phyloP scores from a whole-genome alignment of 2,113 vertebrate species.

The Telmatochromis sp. region DNA sequence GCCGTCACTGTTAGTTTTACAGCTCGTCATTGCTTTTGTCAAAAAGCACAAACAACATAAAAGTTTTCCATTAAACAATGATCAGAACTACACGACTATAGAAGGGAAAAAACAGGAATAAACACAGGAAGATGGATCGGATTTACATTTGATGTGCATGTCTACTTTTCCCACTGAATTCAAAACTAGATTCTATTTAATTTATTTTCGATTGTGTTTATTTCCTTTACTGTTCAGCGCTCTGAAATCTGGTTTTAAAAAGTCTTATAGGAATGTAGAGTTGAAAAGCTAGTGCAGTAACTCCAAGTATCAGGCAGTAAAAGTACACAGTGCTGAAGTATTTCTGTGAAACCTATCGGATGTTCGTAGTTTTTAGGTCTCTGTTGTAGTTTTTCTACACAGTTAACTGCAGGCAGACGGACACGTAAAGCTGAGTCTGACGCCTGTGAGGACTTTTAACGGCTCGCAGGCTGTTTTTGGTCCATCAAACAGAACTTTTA shows the following conservation, averaged over 20 bases:
- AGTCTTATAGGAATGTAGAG: neutral
- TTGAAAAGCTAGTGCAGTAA: neutral
- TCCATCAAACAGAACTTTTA: neutral
- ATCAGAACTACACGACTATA: neutral
- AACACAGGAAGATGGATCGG: neutral
- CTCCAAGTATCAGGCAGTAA: neutral
- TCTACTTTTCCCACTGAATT: neutral
- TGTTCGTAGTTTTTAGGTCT: neutral
- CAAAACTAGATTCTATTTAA: neutral
- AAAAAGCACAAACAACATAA: neutral
- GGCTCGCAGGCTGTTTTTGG: neutral
- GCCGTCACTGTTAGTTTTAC: neutral
- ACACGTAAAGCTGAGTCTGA: neutral
- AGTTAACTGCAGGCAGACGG: neutral
- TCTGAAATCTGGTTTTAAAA: neutral
- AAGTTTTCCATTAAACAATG: neutral
- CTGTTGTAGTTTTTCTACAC: neutral
- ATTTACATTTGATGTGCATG: neutral
- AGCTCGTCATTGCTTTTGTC: neutral
- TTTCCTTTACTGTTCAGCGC: neutral
- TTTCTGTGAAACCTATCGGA: neutral
- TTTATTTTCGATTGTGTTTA: neutral
- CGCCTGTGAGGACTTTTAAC: neutral
- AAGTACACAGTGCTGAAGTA: neutral
- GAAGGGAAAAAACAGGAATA: neutral